A percentile compares a stretch with the other conserved stretches of the same genome.
Conservation (phyloP, 1,140 invertebrate species). For the Diabrotica virgifera region DNA sequence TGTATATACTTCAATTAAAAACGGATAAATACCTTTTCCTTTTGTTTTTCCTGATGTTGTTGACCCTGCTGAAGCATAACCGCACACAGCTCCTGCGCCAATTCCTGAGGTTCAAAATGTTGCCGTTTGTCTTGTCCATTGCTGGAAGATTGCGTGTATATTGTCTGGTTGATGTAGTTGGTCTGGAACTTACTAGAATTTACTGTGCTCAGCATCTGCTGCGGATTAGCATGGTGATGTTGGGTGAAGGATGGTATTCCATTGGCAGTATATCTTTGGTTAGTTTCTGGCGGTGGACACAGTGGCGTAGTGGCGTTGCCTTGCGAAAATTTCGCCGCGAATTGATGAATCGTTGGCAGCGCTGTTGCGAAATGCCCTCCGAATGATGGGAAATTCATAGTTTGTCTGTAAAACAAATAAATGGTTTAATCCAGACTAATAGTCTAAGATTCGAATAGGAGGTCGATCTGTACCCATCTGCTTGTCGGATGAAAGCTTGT, state of each 20-base stretch:
- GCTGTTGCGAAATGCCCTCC: constrained; percentile 62
- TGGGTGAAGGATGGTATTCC: constrained; percentile 46
- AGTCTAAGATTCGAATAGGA: too few species aligned
- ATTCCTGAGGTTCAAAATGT: constrained; percentile 41
- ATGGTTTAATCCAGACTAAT: too few species aligned
- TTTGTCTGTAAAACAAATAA: constrained; percentile 10
- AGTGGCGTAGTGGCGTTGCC: constrained; percentile 47
- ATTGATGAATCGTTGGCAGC: constrained; percentile 63
- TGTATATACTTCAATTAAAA: neutral
- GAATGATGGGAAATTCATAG: constrained; percentile 65
- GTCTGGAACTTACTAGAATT: constrained; percentile 38
- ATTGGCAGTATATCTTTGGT: constrained; percentile 45
- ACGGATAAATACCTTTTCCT: constrained; percentile 16
- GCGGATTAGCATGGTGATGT: constrained; percentile 44
- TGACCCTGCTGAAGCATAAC: constrained; percentile 40
- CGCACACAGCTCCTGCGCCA: constrained; percentile 43
- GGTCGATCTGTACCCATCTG: too few species aligned
- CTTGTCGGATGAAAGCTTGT: too few species aligned
- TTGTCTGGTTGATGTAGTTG: constrained; percentile 40
- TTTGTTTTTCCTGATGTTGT: constrained; percentile 24
- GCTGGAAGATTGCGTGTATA: constrained; percentile 32
- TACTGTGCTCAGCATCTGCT: constrained; percentile 39
- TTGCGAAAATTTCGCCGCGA: constrained; percentile 55
- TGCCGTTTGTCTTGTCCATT: constrained; percentile 39
- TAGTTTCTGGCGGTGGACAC: constrained; percentile 37